Evolutionary conservation across 1,140 invertebrate genomes (phyloP).

Genomic region (Aethina tumida): DNA sequence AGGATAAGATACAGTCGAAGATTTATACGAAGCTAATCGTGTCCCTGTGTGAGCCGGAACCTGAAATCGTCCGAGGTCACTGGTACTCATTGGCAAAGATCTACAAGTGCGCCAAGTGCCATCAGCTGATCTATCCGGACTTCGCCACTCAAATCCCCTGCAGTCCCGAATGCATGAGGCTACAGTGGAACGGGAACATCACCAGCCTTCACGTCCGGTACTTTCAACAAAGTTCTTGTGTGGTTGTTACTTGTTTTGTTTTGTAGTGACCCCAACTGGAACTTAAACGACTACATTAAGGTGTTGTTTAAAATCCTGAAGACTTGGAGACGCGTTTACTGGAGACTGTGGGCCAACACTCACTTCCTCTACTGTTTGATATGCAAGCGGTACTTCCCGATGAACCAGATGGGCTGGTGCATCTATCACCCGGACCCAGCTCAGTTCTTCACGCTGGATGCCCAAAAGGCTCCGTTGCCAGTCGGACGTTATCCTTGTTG

Average conservation of each 20-base stretch:
- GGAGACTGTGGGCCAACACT: conserved; percentile 82
- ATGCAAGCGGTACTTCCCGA: conserved; percentile 66
- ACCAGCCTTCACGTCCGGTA: conserved; percentile 56
- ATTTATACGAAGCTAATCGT: conserved; percentile 74
- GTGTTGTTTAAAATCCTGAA: conserved; percentile 66
- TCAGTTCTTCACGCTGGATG: conserved; percentile 64
- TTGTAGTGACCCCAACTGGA: conserved; percentile 66
- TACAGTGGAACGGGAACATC: conserved; percentile 58
- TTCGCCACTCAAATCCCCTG: conserved; percentile 58
- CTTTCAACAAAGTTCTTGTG: conserved; percentile 11
- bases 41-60: conserved; percentile 56
- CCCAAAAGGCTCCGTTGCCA: conserved; percentile 49
- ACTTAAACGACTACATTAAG: conserved; percentile 70
- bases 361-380: conserved; percentile 69
- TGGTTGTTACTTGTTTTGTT: conserved; percentile 4
- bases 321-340: conserved; percentile 84
- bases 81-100: conserved; percentile 65
- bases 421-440: conserved; percentile 63
- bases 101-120: conserved; percentile 43
- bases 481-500: conserved; percentile 73
- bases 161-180: conserved; percentile 52
- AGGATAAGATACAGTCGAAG: conserved; percentile 73
- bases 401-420: conserved; percentile 70
- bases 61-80: conserved; percentile 64
- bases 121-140: conserved; percentile 46